Conservation (phyloP, 2,888 invertebrate species). For the Ochropleura leucogaster region DNA sequence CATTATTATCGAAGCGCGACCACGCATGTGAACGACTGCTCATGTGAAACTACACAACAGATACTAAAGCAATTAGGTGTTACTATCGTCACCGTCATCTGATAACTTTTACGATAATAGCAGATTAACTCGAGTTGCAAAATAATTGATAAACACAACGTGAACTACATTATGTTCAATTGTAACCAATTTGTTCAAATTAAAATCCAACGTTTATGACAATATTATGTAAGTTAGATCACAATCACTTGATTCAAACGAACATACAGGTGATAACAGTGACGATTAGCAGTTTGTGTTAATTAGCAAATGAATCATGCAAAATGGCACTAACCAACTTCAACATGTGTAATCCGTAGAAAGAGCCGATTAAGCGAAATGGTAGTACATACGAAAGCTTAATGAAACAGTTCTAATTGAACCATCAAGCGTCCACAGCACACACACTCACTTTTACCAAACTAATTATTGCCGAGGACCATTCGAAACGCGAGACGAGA, state of each 20-base stretch:
- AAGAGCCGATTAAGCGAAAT: slow-evolving; percentile 73
- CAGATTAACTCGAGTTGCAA: slow-evolving; percentile 51
- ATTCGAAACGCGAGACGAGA: slow-evolving; percentile 84
- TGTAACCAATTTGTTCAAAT: slow-evolving; percentile 28
- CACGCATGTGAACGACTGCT: slow-evolving; percentile 33
- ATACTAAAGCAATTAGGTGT: slow-evolving; percentile 57
- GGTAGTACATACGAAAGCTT: slow-evolving; percentile 78
- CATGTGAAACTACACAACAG: slow-evolving; percentile 43
- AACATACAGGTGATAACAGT: slow-evolving; percentile 46
- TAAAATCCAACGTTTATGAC: slow-evolving; percentile 18
- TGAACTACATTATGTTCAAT: slow-evolving; percentile 35
- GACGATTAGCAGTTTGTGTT: slow-evolving; percentile 46
- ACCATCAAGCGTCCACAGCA: slow-evolving; percentile 85
- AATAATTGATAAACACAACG: slow-evolving; percentile 55
- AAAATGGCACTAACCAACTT: slow-evolving; percentile 85
- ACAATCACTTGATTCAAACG: slow-evolving; percentile 39
- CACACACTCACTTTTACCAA: slow-evolving; percentile 89
- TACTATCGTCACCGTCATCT: slow-evolving; percentile 51
- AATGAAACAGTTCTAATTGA: slow-evolving; percentile 85
- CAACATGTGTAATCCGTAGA: slow-evolving; percentile 82
- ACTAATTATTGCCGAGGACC: slow-evolving; percentile 86
- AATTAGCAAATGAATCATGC: slow-evolving; percentile 67
- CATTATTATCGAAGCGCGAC: slow-evolving; percentile 22
- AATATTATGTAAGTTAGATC: slow-evolving; percentile 45
- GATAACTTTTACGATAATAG: slow-evolving; percentile 56